A percentile compares a stretch with the other conserved stretches of the same genome.
These are phyloP conservation scores for Synchiropus splendidus DNA, from an alignment of 2,113 vertebrate species.

Conservation along the genomic window DNA sequence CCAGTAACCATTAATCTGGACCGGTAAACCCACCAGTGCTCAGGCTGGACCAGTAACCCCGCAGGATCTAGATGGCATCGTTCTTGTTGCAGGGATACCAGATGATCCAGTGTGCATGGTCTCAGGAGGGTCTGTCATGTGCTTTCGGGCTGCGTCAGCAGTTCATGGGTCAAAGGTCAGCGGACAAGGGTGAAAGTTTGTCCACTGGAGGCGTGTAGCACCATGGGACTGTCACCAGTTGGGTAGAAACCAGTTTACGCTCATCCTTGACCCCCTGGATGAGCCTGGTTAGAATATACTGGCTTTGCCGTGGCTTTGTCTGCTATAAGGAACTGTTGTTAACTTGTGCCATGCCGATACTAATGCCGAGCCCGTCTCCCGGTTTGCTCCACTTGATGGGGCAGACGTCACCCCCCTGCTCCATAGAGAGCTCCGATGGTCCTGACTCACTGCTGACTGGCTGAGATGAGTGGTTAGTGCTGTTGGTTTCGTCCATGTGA, in stretches of 20 bases:
- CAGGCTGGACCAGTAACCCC: constrained; percentile 14
- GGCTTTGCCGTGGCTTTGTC: too few relatives aligned
- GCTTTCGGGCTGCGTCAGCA: constrained; percentile 49
- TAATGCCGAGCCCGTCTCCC: constrained; percentile 54
- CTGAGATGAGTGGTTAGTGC: constrained; percentile 38
- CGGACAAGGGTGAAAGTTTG: constrained; percentile 40
- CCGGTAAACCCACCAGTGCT: constrained; percentile 7
- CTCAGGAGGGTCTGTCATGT: constrained; percentile 26
- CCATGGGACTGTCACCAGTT: constrained; percentile 63
- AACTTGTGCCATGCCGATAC: constrained; percentile 57
- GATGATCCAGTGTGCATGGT: constrained; percentile 16
- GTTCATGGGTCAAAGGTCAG: constrained; percentile 34
- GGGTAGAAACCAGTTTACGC: constrained; percentile 21
- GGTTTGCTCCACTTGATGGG: constrained; percentile 69
- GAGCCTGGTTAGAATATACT: constrained; percentile 19
- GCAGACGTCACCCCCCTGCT: constrained; percentile 42
- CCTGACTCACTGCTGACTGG: constrained; percentile 19
- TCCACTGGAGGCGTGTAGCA: constrained; percentile 76
- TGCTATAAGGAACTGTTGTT: constrained; percentile 88
- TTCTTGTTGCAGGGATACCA: constrained; percentile 27
- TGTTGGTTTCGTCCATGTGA: constrained; percentile 36
- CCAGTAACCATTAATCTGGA: too few relatives aligned
- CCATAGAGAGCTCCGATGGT: constrained; percentile 23
- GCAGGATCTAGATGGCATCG: constrained; percentile 17
- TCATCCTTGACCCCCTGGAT: constrained; percentile 11